Conservation (phyloP, 2,888 invertebrate species). For the Lampropteryx suffumata region DNA sequence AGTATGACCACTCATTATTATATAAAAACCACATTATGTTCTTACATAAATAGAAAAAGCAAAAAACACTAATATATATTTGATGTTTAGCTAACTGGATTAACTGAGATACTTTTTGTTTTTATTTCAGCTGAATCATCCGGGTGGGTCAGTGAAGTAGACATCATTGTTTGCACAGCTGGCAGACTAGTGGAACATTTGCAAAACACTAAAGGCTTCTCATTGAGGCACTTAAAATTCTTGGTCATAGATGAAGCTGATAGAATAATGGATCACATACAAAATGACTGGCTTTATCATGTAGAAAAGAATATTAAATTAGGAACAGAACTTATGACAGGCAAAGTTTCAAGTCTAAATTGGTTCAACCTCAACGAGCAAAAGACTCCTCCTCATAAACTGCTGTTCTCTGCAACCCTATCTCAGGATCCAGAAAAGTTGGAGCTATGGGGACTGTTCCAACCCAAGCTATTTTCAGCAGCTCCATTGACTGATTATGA, state of each 20-base stretch:
- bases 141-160: constrained; percentile 85
- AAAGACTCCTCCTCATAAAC: constrained; percentile 89
- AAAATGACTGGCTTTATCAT: constrained; percentile 95
- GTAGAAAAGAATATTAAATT: constrained; percentile 87
- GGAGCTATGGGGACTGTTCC: constrained; percentile 93
- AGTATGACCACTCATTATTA: constrained; percentile 54
- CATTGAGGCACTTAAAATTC: constrained; percentile 87
- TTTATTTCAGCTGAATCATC: constrained; percentile 76
- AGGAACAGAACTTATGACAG: constrained; percentile 75
- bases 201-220: constrained; percentile 90
- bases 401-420: constrained; percentile 98
- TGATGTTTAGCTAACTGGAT: too few species aligned
- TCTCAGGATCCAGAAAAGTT: constrained; percentile 98
- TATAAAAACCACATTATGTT: too few species aligned
- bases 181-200: constrained; percentile 97
- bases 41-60: too few species aligned
- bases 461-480: constrained; percentile 95
- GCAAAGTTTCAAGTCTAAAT: constrained; percentile 76
- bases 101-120: too few species aligned
- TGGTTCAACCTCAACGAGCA: constrained; percentile 69
- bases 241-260: constrained; percentile 99
- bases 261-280: constrained; percentile 94
- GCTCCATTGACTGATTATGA: constrained; percentile 68
- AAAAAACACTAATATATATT: too few species aligned
- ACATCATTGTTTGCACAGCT: constrained; percentile 96